A percentile compares a stretch with the other conserved stretches of the same genome.
phyloP scores from a whole-genome alignment of 2,888 invertebrate genomes.

The Eretmocerus hayati region DNA sequence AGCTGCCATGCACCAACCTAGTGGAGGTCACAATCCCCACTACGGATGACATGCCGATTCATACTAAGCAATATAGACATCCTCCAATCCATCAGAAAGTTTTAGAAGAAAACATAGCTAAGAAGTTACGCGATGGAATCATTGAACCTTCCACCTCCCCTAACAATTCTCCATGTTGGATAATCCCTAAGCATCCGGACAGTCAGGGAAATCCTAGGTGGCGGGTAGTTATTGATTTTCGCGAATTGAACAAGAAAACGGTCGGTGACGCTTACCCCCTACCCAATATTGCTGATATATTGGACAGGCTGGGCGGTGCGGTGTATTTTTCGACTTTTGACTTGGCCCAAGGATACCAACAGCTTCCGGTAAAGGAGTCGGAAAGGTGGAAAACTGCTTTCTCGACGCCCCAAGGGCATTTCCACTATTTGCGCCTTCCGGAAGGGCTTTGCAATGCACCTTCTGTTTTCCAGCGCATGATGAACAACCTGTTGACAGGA shows the following conservation, averaged over 20 bases:
- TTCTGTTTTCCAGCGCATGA: not conserved
- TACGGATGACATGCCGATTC: no score
- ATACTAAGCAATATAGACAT: constrained; percentile 8
- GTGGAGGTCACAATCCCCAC: constrained; percentile 9
- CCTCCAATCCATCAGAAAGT: no score
- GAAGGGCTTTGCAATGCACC: not conserved
- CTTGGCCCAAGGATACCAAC: no score
- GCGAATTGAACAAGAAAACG: not conserved
- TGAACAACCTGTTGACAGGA: not conserved
- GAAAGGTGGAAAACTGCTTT: not conserved
- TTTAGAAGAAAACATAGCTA: constrained; percentile 7
- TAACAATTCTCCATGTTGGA: constrained; percentile 6
- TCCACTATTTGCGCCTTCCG: constrained; percentile 4
- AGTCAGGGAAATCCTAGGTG: constrained; percentile 3
- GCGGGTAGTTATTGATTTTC: constrained; percentile 4
- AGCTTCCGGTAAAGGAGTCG: no score
- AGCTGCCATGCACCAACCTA: constrained; percentile 4
- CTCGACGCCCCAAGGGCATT: not conserved
- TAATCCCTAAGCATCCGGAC: constrained; percentile 2
- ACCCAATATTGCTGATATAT: no score
- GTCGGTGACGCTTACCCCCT: not conserved
- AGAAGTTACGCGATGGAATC: constrained; percentile 6
- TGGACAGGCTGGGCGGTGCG: no score
- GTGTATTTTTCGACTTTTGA: no score
- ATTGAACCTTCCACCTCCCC: not conserved